A percentile compares a stretch with the other conserved stretches of the same genome.
Evolutionary conservation across 2,888 invertebrate genomes (phyloP).

Genomic region (Tetheella fluctuosa): DNA sequence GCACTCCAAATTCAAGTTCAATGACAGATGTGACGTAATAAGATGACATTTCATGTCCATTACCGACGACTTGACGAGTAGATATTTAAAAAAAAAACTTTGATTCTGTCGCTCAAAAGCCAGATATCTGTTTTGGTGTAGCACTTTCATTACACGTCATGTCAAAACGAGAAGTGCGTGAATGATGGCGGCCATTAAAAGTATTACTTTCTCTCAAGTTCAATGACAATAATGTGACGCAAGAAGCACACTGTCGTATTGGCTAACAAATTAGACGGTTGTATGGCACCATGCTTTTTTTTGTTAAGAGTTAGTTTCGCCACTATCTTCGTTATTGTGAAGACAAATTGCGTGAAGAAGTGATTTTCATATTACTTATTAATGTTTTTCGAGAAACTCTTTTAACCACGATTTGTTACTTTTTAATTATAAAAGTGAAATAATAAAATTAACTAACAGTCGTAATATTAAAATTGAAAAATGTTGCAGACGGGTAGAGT

Average conservation of each 20-base stretch:
- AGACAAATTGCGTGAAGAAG: background rate
- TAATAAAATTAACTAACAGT: too few relatives aligned
- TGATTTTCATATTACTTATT: too few relatives aligned
- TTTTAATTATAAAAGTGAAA: too few relatives aligned
- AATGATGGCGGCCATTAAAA: slow-evolving; percentile 31
- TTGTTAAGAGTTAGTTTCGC: background rate
- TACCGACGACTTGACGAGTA: background rate
- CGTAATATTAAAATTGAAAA: too few relatives aligned
- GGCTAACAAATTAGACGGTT: slow-evolving; percentile 16
- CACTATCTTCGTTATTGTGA: background rate
- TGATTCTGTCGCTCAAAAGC: background rate
- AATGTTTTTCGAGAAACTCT: too few relatives aligned
- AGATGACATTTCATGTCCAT: slow-evolving; percentile 16
- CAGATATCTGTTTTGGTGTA: slow-evolving; percentile 39
- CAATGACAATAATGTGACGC: slow-evolving; percentile 42
- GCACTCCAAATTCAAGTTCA: slow-evolving; percentile 63
- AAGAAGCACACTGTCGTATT: slow-evolving; percentile 5
- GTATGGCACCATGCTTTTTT: slow-evolving; percentile 27
- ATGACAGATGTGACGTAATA: slow-evolving; percentile 51
- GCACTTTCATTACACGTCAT: slow-evolving; percentile 48
- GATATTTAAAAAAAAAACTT: background rate
- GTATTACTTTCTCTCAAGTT: slow-evolving; percentile 57
- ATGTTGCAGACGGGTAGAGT: too few relatives aligned
- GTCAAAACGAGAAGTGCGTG: slow-evolving; percentile 36
- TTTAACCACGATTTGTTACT: too few relatives aligned